Base-by-base conservation (phyloP, 2,888 invertebrate genomes). In the Gymnosoma rotundatum region DNA sequence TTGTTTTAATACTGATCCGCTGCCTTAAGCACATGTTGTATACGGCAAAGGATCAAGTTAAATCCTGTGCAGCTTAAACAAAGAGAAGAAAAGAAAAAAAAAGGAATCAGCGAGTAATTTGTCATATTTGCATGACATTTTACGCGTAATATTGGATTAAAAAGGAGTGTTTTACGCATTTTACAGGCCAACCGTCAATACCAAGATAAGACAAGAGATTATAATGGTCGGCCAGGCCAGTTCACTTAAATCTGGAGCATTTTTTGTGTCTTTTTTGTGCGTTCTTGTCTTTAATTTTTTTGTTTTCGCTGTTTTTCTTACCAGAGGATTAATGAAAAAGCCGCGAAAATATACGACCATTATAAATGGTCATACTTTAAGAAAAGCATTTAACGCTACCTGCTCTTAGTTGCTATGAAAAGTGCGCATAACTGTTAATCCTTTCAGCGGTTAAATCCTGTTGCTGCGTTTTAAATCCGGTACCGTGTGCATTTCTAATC, bases 361-460 rank as follows among this genome's bases (percentile, higher is more conserved):
- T 52, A 42, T 42, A 42, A 42, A 42, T 12, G 12, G 0, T 42
- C 2, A 12, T 12, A 42, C 42, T 42, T 42, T 42, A 7, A 42
- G 12, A 42, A 12, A 42, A 42, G 12, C 42, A 42, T 7, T 36
- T n/a, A 6, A 5, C 10, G 36, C 2, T 78, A 64, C 56, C 72
- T 72, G 58, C 7, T 36, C 18, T 25, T 5, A 7, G n/a, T 36
- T 69, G 21, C 20, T n/a, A 16, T 38, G 36, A 16, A 66, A 66
- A 54, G 50, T 50, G 64, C 25, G 20, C 36, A 7, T 14, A 16
- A 38, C 21, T 42, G 52, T 73, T 83, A 83, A 83, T 80, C 83
- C 75, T 79, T 83, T 83, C 63, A 61, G 72, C 63, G 72, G 79
- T 67, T 76, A 72, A 79, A 72, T 66, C 48, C 52, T 79, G 54